These are phyloP conservation scores for Andrena camellia DNA, from an alignment of 2,888 invertebrate genomes.

Conservation along the genomic window DNA sequence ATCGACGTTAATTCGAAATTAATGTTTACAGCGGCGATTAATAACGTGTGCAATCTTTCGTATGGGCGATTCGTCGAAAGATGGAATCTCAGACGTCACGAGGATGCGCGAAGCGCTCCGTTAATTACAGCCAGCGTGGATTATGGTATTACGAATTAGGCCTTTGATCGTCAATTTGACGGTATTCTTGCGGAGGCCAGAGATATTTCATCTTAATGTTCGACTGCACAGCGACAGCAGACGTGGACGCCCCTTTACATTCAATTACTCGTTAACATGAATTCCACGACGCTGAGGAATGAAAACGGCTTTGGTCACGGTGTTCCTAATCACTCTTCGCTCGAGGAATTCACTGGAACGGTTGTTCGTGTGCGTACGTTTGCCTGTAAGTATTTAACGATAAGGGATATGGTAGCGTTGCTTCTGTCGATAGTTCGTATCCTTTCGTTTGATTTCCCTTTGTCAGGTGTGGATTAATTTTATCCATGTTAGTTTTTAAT, in stretches of 20 bases:
- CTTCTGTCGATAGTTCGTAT: constrained; percentile 23
- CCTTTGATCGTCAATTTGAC: constrained; percentile 24
- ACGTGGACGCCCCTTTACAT: constrained; percentile 43
- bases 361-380: constrained; percentile 19
- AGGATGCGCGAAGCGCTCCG: constrained; percentile 5
- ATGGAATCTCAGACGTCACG: neutral
- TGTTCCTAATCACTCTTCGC: constrained; percentile 49
- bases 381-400: constrained; percentile 27
- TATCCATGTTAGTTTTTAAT: neutral
- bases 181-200: neutral
- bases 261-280: constrained; percentile 62
- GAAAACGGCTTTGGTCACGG: constrained; percentile 50
- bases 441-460: neutral
- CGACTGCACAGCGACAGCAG: neutral
- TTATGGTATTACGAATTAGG: constrained; percentile 25
- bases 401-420: constrained; percentile 19
- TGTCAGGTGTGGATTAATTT: constrained; percentile 5
- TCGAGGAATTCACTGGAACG: constrained; percentile 24
- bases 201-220: constrained; percentile 26
- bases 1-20: constrained; percentile 21
- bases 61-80: neutral
- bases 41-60: neutral
- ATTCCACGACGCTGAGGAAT: constrained; percentile 57
- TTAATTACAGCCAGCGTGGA: constrained; percentile 23
- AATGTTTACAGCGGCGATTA: neutral